These are phyloP conservation scores for Pyrrhosoma nymphula DNA, from an alignment of 2,888 invertebrate genomes.

Conservation along the genomic window DNA sequence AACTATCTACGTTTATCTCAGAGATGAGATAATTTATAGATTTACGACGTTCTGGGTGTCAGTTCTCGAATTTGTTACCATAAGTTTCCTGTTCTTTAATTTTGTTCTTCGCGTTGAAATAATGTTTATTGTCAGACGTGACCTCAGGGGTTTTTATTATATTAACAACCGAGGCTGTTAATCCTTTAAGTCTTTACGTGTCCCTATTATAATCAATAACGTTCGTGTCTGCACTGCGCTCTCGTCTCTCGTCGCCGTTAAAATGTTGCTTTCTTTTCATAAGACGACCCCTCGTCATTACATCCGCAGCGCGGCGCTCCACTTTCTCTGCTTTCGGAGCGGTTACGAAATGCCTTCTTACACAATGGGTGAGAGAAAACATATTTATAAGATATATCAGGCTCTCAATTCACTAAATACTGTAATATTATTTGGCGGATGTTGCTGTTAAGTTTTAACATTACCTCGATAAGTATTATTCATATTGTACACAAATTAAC, in stretches of 20 bases:
- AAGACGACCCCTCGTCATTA: neutral
- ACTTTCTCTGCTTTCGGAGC: neutral
- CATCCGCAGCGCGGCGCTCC: constrained; percentile 26
- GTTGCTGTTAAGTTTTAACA: too few species aligned
- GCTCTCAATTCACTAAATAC: too few species aligned
- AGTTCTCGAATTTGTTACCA: too few species aligned
- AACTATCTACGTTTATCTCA: too few species aligned
- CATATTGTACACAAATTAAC: too few species aligned
- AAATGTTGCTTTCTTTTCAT: constrained; percentile 23
- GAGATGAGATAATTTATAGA: too few species aligned
- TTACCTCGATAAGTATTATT: too few species aligned
- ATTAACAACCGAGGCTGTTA: neutral
- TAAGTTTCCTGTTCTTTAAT: too few species aligned
- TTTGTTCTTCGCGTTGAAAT: neutral
- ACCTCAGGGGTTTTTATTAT: neutral
- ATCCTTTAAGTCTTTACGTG: neutral
- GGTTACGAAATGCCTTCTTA: constrained; percentile 1
- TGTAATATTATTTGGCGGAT: too few species aligned
- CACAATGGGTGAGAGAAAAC: neutral
- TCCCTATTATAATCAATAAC: neutral
- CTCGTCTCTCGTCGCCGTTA: neutral
- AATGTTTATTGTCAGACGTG: neutral
- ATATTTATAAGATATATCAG: neutral
- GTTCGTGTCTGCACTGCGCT: constrained; percentile 4
- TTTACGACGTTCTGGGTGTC: too few species aligned